Base-by-base conservation (phyloP, 2,888 invertebrate species). In the Parnassius mnemosyne region DNA sequence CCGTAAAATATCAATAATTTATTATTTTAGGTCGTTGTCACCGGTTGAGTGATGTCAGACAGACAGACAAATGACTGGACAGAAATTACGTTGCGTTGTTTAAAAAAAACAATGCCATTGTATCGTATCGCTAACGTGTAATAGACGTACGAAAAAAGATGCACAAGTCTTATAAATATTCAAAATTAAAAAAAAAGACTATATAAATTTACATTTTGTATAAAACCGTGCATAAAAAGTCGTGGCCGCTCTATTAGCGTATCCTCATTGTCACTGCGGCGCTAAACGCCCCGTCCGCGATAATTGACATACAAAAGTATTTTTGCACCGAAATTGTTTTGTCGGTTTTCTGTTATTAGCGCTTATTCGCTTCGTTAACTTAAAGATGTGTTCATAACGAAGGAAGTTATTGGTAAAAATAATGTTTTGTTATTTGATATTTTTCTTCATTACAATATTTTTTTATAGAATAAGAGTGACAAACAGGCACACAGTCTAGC, bases 1-100 rank as follows among this genome's bases (percentile, higher is more conserved):
- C 65, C 68, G 72, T 75, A 76, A 83, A 81, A 81, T 78, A 78
- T 77, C 69, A 78, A 84, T 82, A 84, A 84, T 81, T 84, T 84
- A 87, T 84, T 81, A 81, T 83, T 81, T 84, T 81, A 75, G 85
- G 82, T 85, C 88, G 75, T 84, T 89, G 89, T 87, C 88, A 72
- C 83, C 75, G 71, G n/a, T 57, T 75, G 84, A 83, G 79, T 86
- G 89, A 89, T 84, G 86, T 86, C 87, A 87, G 85, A 71, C 76
- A 71, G 78, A 78, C 81, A 73, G 77, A 79, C 81, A 79, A 80
- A 82, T 81, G 83, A 79, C 80, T 78, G 78, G 75, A 74, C 82
- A 76, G 74, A 76, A 78, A 78, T 78, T 72, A 71, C 66, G 43
- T 42, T 47, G 53, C 50, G 49, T 34, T 16, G 49, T 50, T 25